Evolutionary conservation across 2,888 invertebrate species (phyloP).

Genomic region (Plagodis dolabraria): DNA sequence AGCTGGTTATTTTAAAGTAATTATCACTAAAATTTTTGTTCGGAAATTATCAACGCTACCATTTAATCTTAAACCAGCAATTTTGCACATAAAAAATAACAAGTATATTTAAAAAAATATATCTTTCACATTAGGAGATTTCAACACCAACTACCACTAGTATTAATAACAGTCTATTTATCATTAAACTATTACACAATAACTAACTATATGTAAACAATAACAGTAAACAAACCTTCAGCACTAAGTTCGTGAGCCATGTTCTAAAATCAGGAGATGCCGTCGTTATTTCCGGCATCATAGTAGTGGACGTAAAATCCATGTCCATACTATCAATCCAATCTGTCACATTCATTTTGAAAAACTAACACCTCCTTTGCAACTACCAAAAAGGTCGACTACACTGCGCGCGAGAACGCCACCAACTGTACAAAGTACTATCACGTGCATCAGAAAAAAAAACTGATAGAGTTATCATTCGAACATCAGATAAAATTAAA

Average conservation of each 20-base stretch:
- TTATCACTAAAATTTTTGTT: no score
- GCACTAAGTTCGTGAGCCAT: constrained; percentile 64
- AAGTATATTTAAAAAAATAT: no score
- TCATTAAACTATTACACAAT: constrained; percentile 36
- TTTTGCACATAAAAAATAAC: no score
- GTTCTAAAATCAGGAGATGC: constrained; percentile 58
- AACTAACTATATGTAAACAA: constrained; percentile 20
- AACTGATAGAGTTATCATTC: constrained; percentile 58
- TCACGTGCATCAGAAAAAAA: constrained; percentile 45
- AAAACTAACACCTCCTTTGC: constrained; percentile 13
- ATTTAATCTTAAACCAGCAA: no score
- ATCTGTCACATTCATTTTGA: constrained; percentile 55
- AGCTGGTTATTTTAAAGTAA: no score
- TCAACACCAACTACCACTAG: not conserved
- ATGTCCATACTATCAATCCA: constrained; percentile 23
- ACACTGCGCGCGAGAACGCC: constrained; percentile 40
- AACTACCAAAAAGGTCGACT: constrained; percentile 33
- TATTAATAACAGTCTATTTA: constrained; percentile 1
- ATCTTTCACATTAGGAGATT: not conserved
- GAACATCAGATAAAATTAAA: constrained; percentile 59
- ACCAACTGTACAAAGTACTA: constrained; percentile 41
- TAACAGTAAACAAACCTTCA: constrained; percentile 62
- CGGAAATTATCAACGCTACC: no score
- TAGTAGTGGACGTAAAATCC: constrained; percentile 43
- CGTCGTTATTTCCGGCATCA: constrained; percentile 47